Evolutionary conservation across 2,888 invertebrate genomes (phyloP).

Genomic region (Mythimna loreyi): DNA sequence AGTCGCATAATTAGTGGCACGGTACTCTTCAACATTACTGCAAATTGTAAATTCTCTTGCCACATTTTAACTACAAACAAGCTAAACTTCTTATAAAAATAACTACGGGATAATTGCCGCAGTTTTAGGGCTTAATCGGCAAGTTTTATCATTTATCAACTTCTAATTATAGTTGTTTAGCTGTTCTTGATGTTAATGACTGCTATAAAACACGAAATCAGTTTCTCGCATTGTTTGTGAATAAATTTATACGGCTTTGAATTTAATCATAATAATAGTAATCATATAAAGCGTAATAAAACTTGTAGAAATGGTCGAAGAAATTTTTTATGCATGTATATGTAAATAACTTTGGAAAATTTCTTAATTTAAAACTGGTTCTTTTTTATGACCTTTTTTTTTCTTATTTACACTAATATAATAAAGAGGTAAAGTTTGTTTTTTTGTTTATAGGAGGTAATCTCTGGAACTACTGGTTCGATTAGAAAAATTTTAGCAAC

Average conservation of each 20-base stretch:
- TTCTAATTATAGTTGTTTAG: constrained; percentile 53
- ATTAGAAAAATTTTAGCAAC: no score
- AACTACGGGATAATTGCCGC: constrained; percentile 40
- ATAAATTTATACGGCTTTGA: constrained; percentile 27
- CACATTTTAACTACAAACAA: constrained; percentile 49
- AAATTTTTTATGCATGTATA: no score
- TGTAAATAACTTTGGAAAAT: no score
- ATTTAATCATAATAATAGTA: background rate
- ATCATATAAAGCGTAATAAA: background rate
- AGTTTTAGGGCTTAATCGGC: constrained; percentile 37
- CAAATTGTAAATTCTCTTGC: constrained; percentile 52
- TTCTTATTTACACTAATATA: no score
- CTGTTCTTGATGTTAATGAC: constrained; percentile 49
- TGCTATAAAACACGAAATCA: constrained; percentile 32
- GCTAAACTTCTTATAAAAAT: constrained; percentile 42
- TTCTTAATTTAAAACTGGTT: background rate
- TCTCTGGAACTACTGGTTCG: no score
- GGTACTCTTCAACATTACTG: constrained; percentile 51
- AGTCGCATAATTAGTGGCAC: constrained; percentile 59
- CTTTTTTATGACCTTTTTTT: no score
- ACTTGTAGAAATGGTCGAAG: background rate
- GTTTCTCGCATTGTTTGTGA: constrained; percentile 18
- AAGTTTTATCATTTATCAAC: constrained; percentile 57
- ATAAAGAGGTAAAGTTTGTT: no score
- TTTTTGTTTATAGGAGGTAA: no score